Evolutionary conservation across 35 echinoderm and acorn worm species (phyloP).

Genomic region (Heliocidaris erythrogramma): DNA sequence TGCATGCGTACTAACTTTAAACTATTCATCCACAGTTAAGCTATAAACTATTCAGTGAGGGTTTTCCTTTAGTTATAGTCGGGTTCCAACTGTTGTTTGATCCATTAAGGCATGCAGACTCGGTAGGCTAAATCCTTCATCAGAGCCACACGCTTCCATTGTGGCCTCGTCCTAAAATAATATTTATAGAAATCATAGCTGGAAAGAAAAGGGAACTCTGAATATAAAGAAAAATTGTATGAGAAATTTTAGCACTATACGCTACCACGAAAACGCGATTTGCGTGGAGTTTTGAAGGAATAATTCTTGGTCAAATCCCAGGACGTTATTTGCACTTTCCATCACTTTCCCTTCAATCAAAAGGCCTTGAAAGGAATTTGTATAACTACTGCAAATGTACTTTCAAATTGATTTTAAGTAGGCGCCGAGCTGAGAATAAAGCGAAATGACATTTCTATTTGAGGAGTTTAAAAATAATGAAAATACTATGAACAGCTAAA

Average conservation of each 20-base stretch:
- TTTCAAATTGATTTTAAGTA: not conserved
- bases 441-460: not conserved
- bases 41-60: not conserved
- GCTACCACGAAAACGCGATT: not conserved
- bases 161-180: not conserved
- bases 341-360: not conserved
- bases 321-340: not conserved
- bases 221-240: not conserved
- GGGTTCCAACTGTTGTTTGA: not conserved
- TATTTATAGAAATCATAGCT: conserved; percentile 5
- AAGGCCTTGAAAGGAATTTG: not conserved
- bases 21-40: no score
- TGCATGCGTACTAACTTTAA: no score
- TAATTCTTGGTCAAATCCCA: not conserved
- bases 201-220: not conserved
- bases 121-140: not conserved
- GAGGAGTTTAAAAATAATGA: not conserved
- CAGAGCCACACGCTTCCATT: not conserved
- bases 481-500: not conserved
- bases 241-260: not conserved
- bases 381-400: not conserved
- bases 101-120: not conserved
- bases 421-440: not conserved
- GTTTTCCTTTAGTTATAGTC: not conserved
- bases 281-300: not conserved